Base-by-base conservation (phyloP, 2,888 invertebrate species). In the Vanessa cardui region DNA sequence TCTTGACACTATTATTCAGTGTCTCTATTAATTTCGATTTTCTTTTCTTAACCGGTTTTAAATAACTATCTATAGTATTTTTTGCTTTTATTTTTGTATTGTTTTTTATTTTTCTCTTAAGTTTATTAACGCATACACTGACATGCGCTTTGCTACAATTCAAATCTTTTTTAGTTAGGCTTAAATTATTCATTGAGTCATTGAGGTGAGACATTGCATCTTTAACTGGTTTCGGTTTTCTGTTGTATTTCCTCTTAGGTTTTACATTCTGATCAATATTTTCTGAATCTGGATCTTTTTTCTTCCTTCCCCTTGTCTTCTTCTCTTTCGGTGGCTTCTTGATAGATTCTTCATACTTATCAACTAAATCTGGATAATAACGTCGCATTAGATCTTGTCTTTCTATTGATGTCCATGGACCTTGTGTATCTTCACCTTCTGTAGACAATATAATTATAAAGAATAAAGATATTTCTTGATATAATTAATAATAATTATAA, bases 361-460 rank as follows among this genome's bases (percentile, higher is more conserved):
- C 87, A 0, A 96, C 95, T 66, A 96, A 68, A 1, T 93, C 85
- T 21, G 96, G 95, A 83, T 96, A 96, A 59, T 94, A 94, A 73
- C 87, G 83, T 46, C 92, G 87, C 75, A 97, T 93, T 21, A 95
- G 84, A 71, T 93, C 88, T 81, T 95, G 94, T 0, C 96, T 95
- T 81, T 97, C 97, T 33, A 95, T 93, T 1, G 96, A 96, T 0
- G 94, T 94, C 94, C 95, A 95, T 0, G 94, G 86, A 44, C 89
- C 87, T 45, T 91, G 87, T 7, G 84, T 83, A 76, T 93, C 92
- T 76, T 94, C 93, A n/a, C 82, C 80, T 59, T 89, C 90, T 87
- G 77, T 58, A 74, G 62, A 67, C 18, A 39, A 20, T 12, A 49
- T 39, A 39, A 39, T 39, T 39, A 39, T 9, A 39, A 26, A 26